Evolutionary conservation across 1,140 invertebrate species (phyloP).

Genomic region (Magallana angulata): DNA sequence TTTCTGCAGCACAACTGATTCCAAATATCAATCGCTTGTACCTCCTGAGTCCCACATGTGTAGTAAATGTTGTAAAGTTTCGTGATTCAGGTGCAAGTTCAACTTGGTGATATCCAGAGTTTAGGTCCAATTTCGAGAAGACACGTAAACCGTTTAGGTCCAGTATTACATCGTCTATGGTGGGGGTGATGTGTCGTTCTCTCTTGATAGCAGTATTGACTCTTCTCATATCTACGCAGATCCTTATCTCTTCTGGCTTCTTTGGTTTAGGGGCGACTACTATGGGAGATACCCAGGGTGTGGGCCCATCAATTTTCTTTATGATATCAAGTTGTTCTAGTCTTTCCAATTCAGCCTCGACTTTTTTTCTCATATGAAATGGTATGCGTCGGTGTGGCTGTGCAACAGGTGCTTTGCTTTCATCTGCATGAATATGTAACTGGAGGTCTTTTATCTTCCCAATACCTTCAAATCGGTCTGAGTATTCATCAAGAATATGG

Average conservation of each 20-base stretch:
- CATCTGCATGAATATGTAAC: conserved; percentile 61
- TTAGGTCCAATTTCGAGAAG: conserved; percentile 57
- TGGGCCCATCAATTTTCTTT: conserved; percentile 50
- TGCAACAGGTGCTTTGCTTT: conserved; percentile 40
- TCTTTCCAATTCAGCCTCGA: conserved; percentile 47
- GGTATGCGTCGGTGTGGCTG: conserved; percentile 51
- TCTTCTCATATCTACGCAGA: conserved; percentile 62
- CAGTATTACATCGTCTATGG: conserved; percentile 64
- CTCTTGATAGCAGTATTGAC: conserved; percentile 54
- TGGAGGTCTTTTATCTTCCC: conserved; percentile 56
- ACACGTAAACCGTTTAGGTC: conserved; percentile 53
- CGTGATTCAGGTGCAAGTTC: conserved; percentile 51
- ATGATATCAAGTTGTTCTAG: conserved; percentile 50
- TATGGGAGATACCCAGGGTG: conserved; percentile 48
- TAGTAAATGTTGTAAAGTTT: conserved; percentile 56
- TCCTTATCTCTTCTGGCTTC: conserved; percentile 44
- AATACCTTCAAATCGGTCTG: conserved; percentile 55
- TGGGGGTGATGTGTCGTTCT: conserved; percentile 60
- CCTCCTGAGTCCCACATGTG: conserved; percentile 53
- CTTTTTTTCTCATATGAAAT: conserved; percentile 50
- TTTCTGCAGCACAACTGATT: conserved; percentile 55
- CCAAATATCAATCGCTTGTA: conserved; percentile 61
- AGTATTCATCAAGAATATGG: conserved; percentile 21
- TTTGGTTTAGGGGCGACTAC: conserved; percentile 54
- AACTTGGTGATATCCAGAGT: conserved; percentile 49